These are phyloP conservation scores for Trichonephila clavipes DNA, from an alignment of 1,140 invertebrate genomes.

Conservation along the genomic window DNA sequence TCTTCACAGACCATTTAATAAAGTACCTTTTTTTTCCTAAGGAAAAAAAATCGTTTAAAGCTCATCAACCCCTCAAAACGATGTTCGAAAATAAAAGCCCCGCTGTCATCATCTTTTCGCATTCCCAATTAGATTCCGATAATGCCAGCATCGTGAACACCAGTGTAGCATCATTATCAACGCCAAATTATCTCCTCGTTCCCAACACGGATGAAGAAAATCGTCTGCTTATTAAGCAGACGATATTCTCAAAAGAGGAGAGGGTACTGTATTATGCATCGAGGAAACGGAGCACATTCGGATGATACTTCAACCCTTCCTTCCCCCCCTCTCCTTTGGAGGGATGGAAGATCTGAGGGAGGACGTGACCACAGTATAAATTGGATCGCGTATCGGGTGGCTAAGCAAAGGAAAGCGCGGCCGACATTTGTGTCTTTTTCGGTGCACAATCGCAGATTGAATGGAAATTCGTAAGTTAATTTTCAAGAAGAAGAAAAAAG, in stretches of 20 bases:
- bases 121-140: not conserved
- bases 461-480: not conserved
- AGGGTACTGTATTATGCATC: not conserved
- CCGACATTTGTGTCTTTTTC: slow-evolving; percentile 24
- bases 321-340: not conserved
- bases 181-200: slow-evolving; percentile 2
- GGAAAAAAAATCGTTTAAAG: not conserved
- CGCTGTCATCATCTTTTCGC: not conserved
- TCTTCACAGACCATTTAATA: too few species aligned
- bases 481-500: not conserved
- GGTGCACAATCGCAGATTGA: not conserved
- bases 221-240: slow-evolving; percentile 26
- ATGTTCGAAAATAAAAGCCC: not conserved
- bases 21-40: not conserved
- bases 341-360: not conserved
- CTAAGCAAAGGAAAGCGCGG: not conserved
- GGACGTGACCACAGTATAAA: not conserved
- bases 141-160: not conserved
- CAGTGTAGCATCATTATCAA: not conserved
- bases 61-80: not conserved
- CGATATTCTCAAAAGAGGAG: not conserved
- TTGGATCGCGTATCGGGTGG: not conserved
- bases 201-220: not conserved
- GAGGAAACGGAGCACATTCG: not conserved
- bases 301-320: not conserved